phyloP scores from a whole-genome alignment of 2,888 invertebrate species.

The Itoplectis maculator region DNA sequence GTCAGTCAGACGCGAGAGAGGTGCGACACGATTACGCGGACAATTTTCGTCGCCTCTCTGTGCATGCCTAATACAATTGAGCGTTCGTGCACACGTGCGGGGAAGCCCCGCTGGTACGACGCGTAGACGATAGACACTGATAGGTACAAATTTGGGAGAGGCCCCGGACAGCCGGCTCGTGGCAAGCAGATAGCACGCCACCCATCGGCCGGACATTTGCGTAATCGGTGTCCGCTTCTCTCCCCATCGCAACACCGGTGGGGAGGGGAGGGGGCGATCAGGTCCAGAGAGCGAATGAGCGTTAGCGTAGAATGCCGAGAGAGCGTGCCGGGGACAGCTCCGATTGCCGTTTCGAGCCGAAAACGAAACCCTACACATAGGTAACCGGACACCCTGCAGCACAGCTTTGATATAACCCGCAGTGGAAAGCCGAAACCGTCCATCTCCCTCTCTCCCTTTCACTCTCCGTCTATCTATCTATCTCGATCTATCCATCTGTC shows the following conservation, averaged over 20 bases:
- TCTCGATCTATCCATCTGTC: background rate
- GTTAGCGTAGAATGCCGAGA: constrained; percentile 13
- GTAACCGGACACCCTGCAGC: constrained; percentile 57
- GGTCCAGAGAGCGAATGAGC: constrained; percentile 14
- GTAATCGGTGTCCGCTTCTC: constrained; percentile 62
- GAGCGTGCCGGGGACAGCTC: constrained; percentile 37
- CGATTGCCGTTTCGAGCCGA: constrained; percentile 59
- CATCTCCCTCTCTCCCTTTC: constrained; percentile 15
- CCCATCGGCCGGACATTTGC: constrained; percentile 56
- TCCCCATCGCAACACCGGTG: constrained; percentile 3
- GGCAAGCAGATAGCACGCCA: constrained; percentile 35
- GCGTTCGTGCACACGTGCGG: background rate
- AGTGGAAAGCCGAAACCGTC: constrained; percentile 56
- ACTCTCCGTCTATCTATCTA: background rate
- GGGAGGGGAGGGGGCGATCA: constrained; percentile 21
- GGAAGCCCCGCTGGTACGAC: background rate
- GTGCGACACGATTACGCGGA: constrained; percentile 15
- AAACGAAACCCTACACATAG: constrained; percentile 64
- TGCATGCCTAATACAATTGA: constrained; percentile 43
- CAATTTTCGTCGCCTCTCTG: constrained; percentile 43
- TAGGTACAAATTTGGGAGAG: constrained; percentile 44
- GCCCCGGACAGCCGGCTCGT: constrained; percentile 45
- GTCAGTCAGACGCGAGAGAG: background rate
- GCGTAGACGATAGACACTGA: constrained; percentile 45
- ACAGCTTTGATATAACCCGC: constrained; percentile 63